Evolutionary conservation across 2,797 vertebrate species (phyloP).

Genomic region (Hoplostethus atlanticus): DNA sequence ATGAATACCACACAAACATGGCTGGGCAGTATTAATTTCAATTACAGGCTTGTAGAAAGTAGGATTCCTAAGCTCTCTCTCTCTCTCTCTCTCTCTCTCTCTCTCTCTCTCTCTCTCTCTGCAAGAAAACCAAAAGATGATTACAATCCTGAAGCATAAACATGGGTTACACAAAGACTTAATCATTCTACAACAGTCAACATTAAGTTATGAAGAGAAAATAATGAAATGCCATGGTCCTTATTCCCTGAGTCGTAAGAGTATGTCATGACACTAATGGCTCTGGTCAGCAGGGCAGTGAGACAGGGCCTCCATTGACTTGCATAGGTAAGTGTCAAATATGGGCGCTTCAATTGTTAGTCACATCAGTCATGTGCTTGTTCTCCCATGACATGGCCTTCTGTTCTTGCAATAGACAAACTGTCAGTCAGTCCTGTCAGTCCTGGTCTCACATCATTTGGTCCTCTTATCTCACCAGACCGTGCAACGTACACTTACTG

Average conservation of each 20-base stretch:
- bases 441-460: not conserved
- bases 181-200: not conserved
- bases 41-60: no score
- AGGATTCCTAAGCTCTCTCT: no score
- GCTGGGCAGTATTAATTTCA: no score
- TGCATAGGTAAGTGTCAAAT: slow-evolving; percentile 15
- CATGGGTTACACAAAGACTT: not conserved
- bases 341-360: no score
- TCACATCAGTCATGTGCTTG: no score
- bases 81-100: no score
- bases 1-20: not conserved
- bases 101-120: no score
- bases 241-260: slow-evolving; percentile 1
- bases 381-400: not conserved
- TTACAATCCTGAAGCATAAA: slow-evolving; percentile 3
- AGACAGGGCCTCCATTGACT: slow-evolving; percentile 22
- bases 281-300: slow-evolving; percentile 3
- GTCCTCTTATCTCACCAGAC: not conserved
- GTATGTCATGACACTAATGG: slow-evolving; percentile 17
- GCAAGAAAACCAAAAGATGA: not conserved
- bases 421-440: not conserved
- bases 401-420: not conserved
- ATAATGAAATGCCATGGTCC: slow-evolving; percentile 5
- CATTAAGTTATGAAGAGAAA: slow-evolving; percentile 2
- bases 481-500: not conserved